Evolutionary conservation across 2,888 invertebrate genomes (phyloP).

Genomic region (Terebella lapidaria): DNA sequence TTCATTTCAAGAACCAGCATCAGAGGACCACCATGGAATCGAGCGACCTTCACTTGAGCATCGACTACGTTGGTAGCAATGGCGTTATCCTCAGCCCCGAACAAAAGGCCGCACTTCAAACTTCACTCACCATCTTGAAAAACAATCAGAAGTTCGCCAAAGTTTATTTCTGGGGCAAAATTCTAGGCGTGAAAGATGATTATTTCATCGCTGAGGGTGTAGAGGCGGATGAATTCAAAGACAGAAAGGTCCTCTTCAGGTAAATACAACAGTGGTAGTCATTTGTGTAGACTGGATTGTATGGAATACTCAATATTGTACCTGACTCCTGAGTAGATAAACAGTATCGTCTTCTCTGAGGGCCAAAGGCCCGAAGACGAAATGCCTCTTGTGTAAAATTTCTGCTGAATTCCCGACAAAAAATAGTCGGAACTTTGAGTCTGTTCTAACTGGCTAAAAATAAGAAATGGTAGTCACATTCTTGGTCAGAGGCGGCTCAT

Average conservation of each 20-base stretch:
- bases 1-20: too few species aligned
- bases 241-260: constrained; percentile 70
- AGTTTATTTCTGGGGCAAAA: constrained; percentile 81
- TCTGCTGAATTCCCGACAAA: too few species aligned
- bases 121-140: constrained; percentile 73
- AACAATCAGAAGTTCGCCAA: constrained; percentile 78
- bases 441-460: too few species aligned
- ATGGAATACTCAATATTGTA: too few species aligned
- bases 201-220: constrained; percentile 81
- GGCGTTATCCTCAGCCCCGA: constrained; percentile 71
- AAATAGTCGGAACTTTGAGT: too few species aligned
- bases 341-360: too few species aligned
- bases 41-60: constrained; percentile 56
- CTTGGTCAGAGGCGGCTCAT: too few species aligned
- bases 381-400: too few species aligned
- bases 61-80: constrained; percentile 60
- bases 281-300: too few species aligned
- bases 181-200: constrained; percentile 70
- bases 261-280: not conserved
- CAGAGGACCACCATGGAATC: constrained; percentile 57
- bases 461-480: too few species aligned
- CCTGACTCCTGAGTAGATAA: too few species aligned
- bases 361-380: too few species aligned
- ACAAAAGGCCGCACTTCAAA: constrained; percentile 65
- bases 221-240: constrained; percentile 66